Conservation (phyloP, 2,113 vertebrate species). For the Strix aluco region DNA sequence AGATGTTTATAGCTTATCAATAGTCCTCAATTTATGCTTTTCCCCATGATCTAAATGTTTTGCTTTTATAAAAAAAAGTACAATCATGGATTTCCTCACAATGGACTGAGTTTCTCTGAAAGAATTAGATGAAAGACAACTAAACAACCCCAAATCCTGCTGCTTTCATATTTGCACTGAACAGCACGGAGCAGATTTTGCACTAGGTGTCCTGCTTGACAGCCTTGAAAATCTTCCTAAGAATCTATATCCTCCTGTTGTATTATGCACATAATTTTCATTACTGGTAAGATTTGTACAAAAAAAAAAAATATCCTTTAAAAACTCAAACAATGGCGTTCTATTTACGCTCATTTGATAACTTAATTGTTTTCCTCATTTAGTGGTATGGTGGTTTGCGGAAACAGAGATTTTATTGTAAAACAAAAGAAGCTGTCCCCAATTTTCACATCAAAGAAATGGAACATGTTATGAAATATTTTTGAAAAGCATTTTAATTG, state of each 20-base stretch:
- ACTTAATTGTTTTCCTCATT: background rate
- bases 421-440: background rate
- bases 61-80: background rate
- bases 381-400: background rate
- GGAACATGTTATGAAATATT: background rate
- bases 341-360: background rate
- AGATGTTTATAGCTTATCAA: background rate
- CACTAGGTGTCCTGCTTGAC: background rate
- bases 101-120: background rate
- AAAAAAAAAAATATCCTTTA: background rate
- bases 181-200: background rate
- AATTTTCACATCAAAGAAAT: background rate
- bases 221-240: background rate
- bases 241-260: background rate
- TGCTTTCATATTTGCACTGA: background rate
- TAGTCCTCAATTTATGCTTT: background rate
- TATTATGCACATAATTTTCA: background rate
- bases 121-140: background rate
- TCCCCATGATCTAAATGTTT: background rate
- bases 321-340: background rate
- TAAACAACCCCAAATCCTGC: background rate
- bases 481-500: background rate
- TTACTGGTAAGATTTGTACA: background rate
- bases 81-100: background rate
- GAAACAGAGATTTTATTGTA: background rate